A percentile compares a stretch with the other conserved stretches of the same genome.
phyloP scores from a whole-genome alignment of 2,113 vertebrate genomes.

The Lampris incognitus region DNA sequence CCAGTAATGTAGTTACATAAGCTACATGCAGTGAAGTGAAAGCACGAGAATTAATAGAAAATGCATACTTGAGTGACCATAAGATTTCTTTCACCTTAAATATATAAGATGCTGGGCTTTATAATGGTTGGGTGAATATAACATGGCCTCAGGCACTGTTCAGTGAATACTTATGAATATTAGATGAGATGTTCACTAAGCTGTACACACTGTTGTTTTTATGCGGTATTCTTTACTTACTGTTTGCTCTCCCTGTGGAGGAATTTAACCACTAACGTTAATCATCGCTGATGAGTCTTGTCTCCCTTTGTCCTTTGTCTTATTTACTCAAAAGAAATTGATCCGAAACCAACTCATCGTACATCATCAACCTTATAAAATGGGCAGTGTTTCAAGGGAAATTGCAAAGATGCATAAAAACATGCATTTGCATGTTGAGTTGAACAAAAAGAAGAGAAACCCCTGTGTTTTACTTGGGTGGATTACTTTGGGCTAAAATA shows the following conservation, averaged over 20 bases:
- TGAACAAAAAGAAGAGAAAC: no score
- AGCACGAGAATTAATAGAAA: no score
- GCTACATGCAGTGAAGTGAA: no score
- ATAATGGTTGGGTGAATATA: not conserved
- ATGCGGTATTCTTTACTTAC: conserved; percentile 47
- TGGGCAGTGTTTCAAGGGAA: no score
- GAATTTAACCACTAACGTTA: conserved; percentile 58
- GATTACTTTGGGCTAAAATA: no score
- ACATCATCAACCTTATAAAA: no score
- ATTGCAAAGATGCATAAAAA: no score
- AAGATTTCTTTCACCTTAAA: not conserved
- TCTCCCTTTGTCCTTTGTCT: conserved; percentile 45
- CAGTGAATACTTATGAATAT: conserved; percentile 59
- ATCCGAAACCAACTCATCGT: conserved; percentile 51
- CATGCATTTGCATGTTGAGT: no score
- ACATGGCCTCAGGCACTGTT: conserved; percentile 3
- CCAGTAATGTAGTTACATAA: no score
- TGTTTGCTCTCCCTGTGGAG: conserved; percentile 63
- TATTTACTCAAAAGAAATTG: conserved; percentile 41
- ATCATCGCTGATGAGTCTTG: conserved; percentile 55
- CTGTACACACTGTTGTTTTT: conserved; percentile 45
- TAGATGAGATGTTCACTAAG: conserved; percentile 57
- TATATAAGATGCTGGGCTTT: not conserved
- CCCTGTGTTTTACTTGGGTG: no score
- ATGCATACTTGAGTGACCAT: no score